These are phyloP conservation scores for Toxotes chatareus DNA, from an alignment of 2,113 vertebrate genomes.

Conservation along the genomic window DNA sequence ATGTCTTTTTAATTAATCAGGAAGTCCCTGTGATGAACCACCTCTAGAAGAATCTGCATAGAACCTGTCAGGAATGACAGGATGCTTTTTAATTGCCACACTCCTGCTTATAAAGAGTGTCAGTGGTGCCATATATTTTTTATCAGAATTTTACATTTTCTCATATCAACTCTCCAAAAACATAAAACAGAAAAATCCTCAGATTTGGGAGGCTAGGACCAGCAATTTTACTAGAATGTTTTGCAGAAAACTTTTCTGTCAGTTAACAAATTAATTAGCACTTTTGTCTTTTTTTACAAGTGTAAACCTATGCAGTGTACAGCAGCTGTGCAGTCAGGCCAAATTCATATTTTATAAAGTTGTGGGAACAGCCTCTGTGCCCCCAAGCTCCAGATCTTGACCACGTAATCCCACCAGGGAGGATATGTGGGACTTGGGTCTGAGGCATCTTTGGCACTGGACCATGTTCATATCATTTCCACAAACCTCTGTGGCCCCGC, in stretches of 20 bases:
- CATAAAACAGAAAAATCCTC: background rate
- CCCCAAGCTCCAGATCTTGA: constrained; percentile 34
- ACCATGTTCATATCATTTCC: constrained; percentile 60
- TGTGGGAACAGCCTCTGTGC: constrained; percentile 48
- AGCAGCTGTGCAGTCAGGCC: constrained; percentile 13
- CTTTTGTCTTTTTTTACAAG: background rate
- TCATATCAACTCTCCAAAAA: background rate
- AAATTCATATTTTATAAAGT: constrained; percentile 38
- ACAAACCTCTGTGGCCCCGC: constrained; percentile 28
- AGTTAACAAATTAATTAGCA: background rate
- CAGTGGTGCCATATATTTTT: too few relatives aligned
- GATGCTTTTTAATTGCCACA: too few relatives aligned
- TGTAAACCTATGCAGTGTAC: background rate
- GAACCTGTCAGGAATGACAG: too few relatives aligned
- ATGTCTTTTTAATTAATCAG: background rate
- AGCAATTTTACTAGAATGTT: too few relatives aligned
- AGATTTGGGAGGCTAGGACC: background rate
- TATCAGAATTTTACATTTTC: too few relatives aligned
- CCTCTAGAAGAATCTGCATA: background rate
- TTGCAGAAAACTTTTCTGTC: background rate
- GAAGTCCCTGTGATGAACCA: background rate
- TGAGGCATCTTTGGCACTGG: constrained; percentile 56
- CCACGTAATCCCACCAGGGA: constrained; percentile 57
- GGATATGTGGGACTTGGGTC: constrained; percentile 48
- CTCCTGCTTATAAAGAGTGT: too few relatives aligned